These are phyloP conservation scores for Gallinago solitaria DNA, from an alignment of 2,797 vertebrate genomes.

Conservation along the genomic window DNA sequence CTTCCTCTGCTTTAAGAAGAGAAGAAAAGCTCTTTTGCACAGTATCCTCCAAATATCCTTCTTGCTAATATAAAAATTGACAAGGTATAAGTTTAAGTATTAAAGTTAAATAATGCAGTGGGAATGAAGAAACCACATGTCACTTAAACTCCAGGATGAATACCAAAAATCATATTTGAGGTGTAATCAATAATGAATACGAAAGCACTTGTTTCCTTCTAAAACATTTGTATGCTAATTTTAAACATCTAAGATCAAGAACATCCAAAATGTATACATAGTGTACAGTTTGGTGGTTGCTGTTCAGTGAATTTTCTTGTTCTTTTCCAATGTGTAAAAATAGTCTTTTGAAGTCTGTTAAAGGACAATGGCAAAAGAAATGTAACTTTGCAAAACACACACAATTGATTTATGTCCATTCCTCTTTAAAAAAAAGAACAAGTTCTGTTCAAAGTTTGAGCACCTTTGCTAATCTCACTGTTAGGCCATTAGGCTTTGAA, in stretches of 20 bases:
- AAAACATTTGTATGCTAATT: not conserved
- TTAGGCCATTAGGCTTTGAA: not conserved
- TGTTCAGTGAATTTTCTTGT: not conserved
- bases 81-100: not conserved
- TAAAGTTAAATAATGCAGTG: not conserved
- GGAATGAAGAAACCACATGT: not conserved
- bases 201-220: not conserved
- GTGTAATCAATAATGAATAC: conserved; percentile 5
- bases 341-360: not conserved
- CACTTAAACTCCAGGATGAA: not conserved
- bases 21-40: not conserved
- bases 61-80: not conserved
- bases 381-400: not conserved
- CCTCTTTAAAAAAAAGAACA: not conserved
- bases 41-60: not conserved
- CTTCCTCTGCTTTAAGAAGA: not conserved
- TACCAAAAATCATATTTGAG: not conserved
- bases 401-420: not conserved
- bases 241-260: not conserved
- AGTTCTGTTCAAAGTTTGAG: not conserved
- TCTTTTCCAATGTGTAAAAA: not conserved
- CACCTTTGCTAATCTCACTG: not conserved
- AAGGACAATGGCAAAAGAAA: not conserved
- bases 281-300: not conserved
- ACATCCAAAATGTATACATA: not conserved